Evolutionary conservation across 2,113 vertebrate species (phyloP).

Genomic region (Podarcis muralis): DNA sequence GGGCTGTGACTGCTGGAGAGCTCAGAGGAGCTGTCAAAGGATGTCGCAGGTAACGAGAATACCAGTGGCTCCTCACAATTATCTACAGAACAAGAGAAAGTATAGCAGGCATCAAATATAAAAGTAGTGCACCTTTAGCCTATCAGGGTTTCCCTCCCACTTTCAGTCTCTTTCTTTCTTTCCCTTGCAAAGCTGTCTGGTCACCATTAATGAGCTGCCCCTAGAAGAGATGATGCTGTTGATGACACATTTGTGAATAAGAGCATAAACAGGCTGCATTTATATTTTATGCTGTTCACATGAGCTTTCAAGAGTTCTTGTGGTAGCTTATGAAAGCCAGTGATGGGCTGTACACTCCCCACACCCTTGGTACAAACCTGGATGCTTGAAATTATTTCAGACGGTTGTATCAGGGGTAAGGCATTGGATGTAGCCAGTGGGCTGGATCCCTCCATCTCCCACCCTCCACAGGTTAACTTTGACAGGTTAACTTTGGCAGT

Average conservation of each 20-base stretch:
- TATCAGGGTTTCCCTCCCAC: neutral
- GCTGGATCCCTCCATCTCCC: no score
- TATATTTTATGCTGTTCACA: neutral
- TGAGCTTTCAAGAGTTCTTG: neutral
- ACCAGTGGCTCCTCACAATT: constrained; percentile 87
- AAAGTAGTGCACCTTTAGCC: constrained; percentile 11
- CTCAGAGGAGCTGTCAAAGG: constrained; percentile 92
- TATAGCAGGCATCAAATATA: constrained; percentile 43
- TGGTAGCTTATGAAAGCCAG: neutral
- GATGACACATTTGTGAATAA: neutral
- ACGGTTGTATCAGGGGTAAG: no score
- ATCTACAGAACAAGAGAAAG: constrained; percentile 74
- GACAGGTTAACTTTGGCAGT: no score
- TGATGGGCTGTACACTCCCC: neutral
- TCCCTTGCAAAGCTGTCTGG: no score
- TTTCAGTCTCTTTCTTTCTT: neutral
- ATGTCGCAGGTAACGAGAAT: constrained; percentile 79
- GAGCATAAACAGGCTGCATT: neutral
- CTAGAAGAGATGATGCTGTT: neutral
- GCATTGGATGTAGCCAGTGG: no score
- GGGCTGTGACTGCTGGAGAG: constrained; percentile 80
- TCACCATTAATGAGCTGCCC: constrained; percentile 3
- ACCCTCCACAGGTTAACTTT: no score
- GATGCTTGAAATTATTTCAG: neutral
- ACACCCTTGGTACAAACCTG: no score